These are phyloP conservation scores for Noctuana brunneofusca DNA, from an alignment of 2,888 invertebrate genomes.

Conservation along the genomic window DNA sequence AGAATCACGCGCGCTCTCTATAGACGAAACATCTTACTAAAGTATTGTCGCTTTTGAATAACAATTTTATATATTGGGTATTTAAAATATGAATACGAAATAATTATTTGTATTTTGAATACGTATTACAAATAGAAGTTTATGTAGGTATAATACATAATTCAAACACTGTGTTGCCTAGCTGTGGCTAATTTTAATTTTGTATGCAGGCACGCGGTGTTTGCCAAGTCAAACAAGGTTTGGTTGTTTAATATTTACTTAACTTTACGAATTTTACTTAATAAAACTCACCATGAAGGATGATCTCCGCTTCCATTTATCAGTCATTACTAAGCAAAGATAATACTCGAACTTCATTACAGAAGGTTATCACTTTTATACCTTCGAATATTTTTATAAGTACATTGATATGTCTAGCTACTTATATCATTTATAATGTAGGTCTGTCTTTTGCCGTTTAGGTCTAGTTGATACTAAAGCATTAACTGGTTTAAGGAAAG, in stretches of 20 bases:
- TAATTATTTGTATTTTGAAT: no score
- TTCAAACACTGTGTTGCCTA: no score
- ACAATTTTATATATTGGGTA: no score
- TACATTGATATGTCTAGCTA: no score
- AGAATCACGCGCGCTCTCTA: constrained; percentile 41
- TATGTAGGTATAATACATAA: no score
- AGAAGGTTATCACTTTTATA: constrained; percentile 16
- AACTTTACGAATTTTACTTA: constrained; percentile 1
- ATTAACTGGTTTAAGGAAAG: no score
- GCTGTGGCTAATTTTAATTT: constrained; percentile 12
- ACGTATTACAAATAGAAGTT: no score
- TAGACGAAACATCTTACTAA: constrained; percentile 18
- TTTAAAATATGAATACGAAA: no score
- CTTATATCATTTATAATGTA: no score
- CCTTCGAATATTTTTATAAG: background rate
- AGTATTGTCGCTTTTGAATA: no score
- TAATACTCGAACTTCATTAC: constrained; percentile 20
- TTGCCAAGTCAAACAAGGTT: constrained; percentile 7
- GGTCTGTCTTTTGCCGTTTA: no score
- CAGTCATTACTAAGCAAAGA: background rate
- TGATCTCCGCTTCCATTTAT: constrained; percentile 10
- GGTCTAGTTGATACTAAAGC: no score
- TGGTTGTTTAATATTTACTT: constrained; percentile 13
- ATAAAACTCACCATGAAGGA: background rate
- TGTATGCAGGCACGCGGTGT: constrained; percentile 20